Evolutionary conservation across 2,797 vertebrate genomes (phyloP).

Genomic region (Oryzias dopingdopingensis): DNA sequence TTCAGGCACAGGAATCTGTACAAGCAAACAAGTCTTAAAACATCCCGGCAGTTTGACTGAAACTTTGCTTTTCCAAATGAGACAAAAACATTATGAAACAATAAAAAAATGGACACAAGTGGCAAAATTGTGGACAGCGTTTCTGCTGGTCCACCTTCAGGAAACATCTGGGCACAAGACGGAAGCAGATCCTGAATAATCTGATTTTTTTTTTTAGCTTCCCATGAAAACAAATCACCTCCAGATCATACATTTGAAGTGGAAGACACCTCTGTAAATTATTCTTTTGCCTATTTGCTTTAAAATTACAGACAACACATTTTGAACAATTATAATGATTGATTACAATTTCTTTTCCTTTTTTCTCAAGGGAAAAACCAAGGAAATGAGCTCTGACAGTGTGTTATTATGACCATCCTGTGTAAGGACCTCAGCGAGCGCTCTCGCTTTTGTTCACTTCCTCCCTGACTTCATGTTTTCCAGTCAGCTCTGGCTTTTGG

Average conservation of each 20-base stretch:
- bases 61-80: slow-evolving; percentile 1
- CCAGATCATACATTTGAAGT: slow-evolving; percentile 14
- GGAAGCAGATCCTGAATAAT: slow-evolving; percentile 51
- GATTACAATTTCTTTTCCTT: neutral
- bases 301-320: slow-evolving; percentile 9
- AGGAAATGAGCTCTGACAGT: slow-evolving; percentile 31
- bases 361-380: slow-evolving; percentile 37
- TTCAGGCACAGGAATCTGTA: slow-evolving; percentile 54
- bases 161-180: slow-evolving; percentile 75
- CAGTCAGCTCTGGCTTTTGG: slow-evolving; percentile 65
- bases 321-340: too few relatives aligned
- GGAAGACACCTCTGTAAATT: neutral
- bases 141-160: slow-evolving; percentile 58
- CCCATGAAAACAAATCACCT: slow-evolving; percentile 48
- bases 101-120: slow-evolving; percentile 27
- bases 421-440: slow-evolving; percentile 37
- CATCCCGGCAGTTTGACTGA: neutral
- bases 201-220: slow-evolving; percentile 38
- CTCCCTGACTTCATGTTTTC: slow-evolving; percentile 82
- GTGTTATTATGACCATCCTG: slow-evolving; percentile 55
- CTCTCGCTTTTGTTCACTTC: slow-evolving; percentile 72
- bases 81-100: slow-evolving; percentile 8
- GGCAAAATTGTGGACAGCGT: slow-evolving; percentile 43
- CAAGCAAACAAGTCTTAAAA: slow-evolving; percentile 19
- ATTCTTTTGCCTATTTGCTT: slow-evolving; percentile 11